Base-by-base conservation (phyloP, 2,797 vertebrate species). In the Triplophysa bombifrons region DNA sequence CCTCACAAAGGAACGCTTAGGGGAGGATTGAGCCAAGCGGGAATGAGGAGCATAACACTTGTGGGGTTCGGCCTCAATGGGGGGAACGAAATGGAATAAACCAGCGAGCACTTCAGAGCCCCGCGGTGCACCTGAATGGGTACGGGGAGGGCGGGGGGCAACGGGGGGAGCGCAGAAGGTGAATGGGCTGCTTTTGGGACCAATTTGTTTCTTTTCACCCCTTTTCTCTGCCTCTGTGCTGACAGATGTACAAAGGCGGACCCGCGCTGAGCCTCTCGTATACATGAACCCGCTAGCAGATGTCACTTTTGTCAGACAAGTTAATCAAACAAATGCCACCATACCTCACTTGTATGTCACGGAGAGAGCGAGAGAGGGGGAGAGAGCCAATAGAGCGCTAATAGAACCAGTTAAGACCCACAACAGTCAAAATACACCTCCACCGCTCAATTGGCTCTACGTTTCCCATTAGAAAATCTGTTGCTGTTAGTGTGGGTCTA, bases 301-400 rank as follows among this genome's bases (percentile, higher is more conserved):
- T 99, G 98, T 98, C 97, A 98, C 96, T 98, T 98, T 98, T 98
- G 96, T 98, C 94, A 91, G 95, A 95, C 96, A 96, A 99, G 96
- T 98, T 99, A 98, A 99, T 99, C 97, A 99, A 96, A 96, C 97
- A 98, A 98, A 99, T 99, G 97, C 97, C 98, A 98, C 95, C 96
- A 95, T 96, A 98, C 95, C 96, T 94, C 94, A 94, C 94, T 96
- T 97, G 64, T 94, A 92, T 94, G 94, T 93, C 82, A 86, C 74
- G 38, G 84, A 71, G 78, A 86, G 85, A 78, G 88, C 87, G 85
- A 85, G 85, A 34, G 73, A 75, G 3, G 19, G 76, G 16, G 82
- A 60, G 65, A 71, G 72, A 70, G 65, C 48, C 53, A 82, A 82
- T 50, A 80, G 60, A 72, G 1, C 11, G 70, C 85, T 86, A 86